Evolutionary conservation across 2,888 invertebrate species (phyloP).

Genomic region (Acronicta psi): DNA sequence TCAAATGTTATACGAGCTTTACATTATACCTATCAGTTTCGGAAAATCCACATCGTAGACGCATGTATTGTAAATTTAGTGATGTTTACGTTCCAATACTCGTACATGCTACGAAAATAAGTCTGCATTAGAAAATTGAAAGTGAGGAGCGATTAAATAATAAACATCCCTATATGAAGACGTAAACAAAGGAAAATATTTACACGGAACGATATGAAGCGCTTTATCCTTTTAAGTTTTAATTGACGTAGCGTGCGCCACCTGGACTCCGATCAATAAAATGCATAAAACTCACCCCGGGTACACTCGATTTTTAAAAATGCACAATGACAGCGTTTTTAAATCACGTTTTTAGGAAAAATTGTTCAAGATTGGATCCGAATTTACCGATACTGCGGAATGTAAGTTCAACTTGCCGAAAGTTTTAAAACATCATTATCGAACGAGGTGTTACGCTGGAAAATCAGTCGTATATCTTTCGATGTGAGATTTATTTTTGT

Average conservation of each 20-base stretch:
- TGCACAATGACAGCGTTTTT: conserved; percentile 66
- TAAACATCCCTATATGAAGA: conserved; percentile 59
- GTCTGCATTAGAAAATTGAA: conserved; percentile 66
- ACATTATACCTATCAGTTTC: conserved; percentile 38
- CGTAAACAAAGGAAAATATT: conserved; percentile 64
- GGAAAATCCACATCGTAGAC: conserved; percentile 41
- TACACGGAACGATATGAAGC: conserved; percentile 62
- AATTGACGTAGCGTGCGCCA: conserved; percentile 64
- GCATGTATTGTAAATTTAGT: conserved; percentile 59
- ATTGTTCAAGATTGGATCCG: conserved; percentile 79
- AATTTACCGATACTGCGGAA: conserved; percentile 85
- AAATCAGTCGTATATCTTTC: conserved; percentile 71
- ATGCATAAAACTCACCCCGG: conserved; percentile 58
- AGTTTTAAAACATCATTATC: conserved; percentile 66
- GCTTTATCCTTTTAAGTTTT: conserved; percentile 70
- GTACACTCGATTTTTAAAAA: conserved; percentile 54
- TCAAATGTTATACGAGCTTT: conserved; percentile 56
- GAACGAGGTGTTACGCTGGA: conserved; percentile 55
- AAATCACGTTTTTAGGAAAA: conserved; percentile 81
- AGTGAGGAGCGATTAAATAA: conserved; percentile 64
- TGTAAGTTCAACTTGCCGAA: conserved; percentile 76
- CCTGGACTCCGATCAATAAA: conserved; percentile 61
- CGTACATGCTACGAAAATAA: conserved; percentile 62
- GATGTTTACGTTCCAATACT: conserved; percentile 61
- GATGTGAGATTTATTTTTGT: conserved; percentile 69